Percentiles rank a stretch among this genome's conserved stretches.
Conservation (phyloP, 2,797 vertebrate species). For the Alcedo quadribrachys region DNA sequence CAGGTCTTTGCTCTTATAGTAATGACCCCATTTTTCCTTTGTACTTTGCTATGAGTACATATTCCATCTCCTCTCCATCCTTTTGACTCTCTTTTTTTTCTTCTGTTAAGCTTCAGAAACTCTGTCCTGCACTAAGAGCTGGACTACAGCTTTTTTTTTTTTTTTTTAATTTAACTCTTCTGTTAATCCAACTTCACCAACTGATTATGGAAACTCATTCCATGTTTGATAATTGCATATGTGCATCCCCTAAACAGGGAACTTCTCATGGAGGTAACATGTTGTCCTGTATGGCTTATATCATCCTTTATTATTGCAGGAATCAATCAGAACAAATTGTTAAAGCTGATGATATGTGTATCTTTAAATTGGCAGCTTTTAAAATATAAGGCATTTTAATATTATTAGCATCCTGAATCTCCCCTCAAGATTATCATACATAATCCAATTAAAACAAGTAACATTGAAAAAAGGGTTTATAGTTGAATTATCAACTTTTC, state of each 20-base stretch:
- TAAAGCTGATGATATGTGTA: constrained; percentile 9
- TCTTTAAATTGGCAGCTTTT: constrained; percentile 25
- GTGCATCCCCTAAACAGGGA: neutral
- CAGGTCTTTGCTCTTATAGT: neutral
- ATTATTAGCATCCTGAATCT: neutral
- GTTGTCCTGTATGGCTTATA: neutral
- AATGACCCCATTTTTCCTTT: neutral
- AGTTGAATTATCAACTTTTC: constrained; percentile 8
- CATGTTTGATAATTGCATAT: neutral
- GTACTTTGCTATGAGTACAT: neutral
- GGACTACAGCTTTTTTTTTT: neutral
- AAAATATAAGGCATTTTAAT: neutral
- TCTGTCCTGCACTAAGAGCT: neutral
- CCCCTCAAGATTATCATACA: neutral
- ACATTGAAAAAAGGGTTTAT: neutral
- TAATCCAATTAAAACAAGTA: neutral
- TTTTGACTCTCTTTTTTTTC: neutral
- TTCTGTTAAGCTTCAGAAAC: neutral
- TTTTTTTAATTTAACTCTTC: neutral
- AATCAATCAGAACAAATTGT: neutral
- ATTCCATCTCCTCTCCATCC: neutral
- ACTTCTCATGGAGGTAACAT: neutral
- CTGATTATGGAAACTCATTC: neutral
- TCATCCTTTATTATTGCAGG: neutral
- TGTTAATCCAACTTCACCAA: neutral